Evolutionary conservation across 2,797 vertebrate genomes (phyloP), one percentile per base, ranked within the genome.

Genomic region (Peromyscus melanophrys): DNA sequence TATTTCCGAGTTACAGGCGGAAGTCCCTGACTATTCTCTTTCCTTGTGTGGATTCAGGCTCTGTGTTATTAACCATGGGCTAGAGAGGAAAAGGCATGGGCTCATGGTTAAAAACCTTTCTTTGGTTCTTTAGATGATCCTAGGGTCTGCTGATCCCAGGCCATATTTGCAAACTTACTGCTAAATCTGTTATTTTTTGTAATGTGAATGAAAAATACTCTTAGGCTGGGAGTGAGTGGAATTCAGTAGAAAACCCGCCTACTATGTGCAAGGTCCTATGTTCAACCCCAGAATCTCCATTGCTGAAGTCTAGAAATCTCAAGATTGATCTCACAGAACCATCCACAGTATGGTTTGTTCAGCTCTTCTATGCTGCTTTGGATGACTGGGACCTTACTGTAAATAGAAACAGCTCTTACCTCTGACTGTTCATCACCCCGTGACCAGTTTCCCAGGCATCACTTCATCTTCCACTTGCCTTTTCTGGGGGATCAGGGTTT

Each of bases 151-250:
- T 95, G 55, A 76, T 55, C 40, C 46, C 52, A 57, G 67, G 6
- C 63, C 34, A 12, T 37, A 11, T 90, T 77, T 92, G 59, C 23
- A 87, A 49, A 43, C 55, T 96, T 87, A 67, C 25, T 63, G 5
- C 81, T 76, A 89, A 83, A 17, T 90, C 55, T 23, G 31, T 78
- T 89, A 40, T 6, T 52, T 96, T 83, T 88, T 37, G 52, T 78
- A 87, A 61, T 52, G 8, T 37, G 23, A 91, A 55, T 46, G 34
- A 89, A 78, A 29, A 85, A 55, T 25, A 14, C 49, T 17, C 49
- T 94, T 77, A 82, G 6, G 31, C 29, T 59, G 37, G 23, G 71
- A 73, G 23, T 75, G 17, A 16, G 19, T n/a, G 31, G n/a, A 25
- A 40, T 49, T 43, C 29, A 69, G 31, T 69, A 69, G 61, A 57